A percentile compares a stretch with the other conserved stretches of the same genome.
phyloP scores from a whole-genome alignment of 2,888 invertebrate genomes.

The Melanchra persicariae region DNA sequence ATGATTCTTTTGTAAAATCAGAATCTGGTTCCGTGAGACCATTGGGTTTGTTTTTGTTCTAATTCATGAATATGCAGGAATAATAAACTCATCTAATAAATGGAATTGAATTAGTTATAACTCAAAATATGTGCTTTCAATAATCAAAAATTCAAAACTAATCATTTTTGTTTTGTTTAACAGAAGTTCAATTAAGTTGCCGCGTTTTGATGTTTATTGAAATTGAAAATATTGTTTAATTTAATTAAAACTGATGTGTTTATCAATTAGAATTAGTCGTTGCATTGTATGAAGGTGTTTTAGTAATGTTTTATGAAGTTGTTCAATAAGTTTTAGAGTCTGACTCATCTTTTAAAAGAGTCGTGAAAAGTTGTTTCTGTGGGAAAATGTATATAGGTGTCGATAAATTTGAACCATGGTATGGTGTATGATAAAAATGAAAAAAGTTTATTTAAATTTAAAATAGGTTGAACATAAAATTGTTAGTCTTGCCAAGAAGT shows the following conservation, averaged over 20 bases:
- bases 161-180: conserved; percentile 46
- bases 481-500: too few relatives aligned
- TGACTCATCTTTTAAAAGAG: background rate
- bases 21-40: too few relatives aligned
- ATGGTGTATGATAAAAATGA: too few relatives aligned
- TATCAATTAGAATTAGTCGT: conserved; percentile 38
- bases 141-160: conserved; percentile 32
- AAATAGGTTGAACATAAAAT: too few relatives aligned
- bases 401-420: background rate
- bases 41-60: background rate
- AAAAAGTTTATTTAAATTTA: too few relatives aligned
- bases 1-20: too few relatives aligned
- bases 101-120: conserved; percentile 12
- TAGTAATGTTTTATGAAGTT: conserved; percentile 17
- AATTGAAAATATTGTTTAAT: conserved; percentile 38
- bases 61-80: background rate
- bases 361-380: conserved; percentile 9
- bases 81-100: conserved; percentile 24
- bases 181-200: conserved; percentile 26
- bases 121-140: conserved; percentile 35
- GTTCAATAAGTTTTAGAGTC: conserved; percentile 6
- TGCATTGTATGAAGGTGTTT: conserved; percentile 18
- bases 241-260: conserved; percentile 40
- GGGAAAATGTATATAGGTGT: background rate
- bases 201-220: conserved; percentile 44